Base-by-base conservation (phyloP, 2,797 vertebrate genomes). In the Tolypeutes matacus region DNA sequence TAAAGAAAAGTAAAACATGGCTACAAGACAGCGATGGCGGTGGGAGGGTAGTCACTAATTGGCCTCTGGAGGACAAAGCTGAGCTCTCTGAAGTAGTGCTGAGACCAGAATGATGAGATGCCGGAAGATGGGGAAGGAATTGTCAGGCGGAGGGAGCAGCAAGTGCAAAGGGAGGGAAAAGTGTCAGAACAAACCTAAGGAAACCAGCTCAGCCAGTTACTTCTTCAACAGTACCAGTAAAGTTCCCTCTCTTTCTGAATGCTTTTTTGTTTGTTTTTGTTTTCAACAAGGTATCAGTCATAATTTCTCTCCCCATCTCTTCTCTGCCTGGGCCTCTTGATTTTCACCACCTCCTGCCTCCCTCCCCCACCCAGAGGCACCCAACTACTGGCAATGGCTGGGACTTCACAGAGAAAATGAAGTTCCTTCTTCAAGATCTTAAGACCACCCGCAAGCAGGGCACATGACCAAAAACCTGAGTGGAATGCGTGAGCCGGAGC, bases 391-490 rank as follows among this genome's bases (percentile, higher is more conserved):
- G 95, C 94, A 92, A 94, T 46, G 69, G 94, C 97, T 85, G 93
- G 96, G 95, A 94, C 95, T 97, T 97, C 97, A 97, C 92, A 98
- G 96, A 97, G 97, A 95, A 95, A 94, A 91, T 13, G 90, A 98
- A 97, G 96, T 92, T 95, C 92, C 94, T 98, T 97, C 97, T 97
- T 98, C 95, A 92, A 97, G 97, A 98, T 96, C 96, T 97, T 93
- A 97, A 97, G 98, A 98, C 98, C 98, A 98, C 98, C 98, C 97
- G 36, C 97, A 95, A 98, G 95, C 94, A 86, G 23, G 98, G 97
- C 98, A 98, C 97, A 96, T 98, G 98, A 98, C 97, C 97, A 97
- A 95, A 95, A 97, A 95, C 97, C 97, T 96, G 97, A 98, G 97
- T 78, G 97, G 97, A 97, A 97, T 96, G 97, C 95, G 84, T 96